Evolutionary conservation across 2,113 vertebrate species (phyloP), one percentile per base, ranked within the genome.

Genomic region (Orcinus orca): DNA sequence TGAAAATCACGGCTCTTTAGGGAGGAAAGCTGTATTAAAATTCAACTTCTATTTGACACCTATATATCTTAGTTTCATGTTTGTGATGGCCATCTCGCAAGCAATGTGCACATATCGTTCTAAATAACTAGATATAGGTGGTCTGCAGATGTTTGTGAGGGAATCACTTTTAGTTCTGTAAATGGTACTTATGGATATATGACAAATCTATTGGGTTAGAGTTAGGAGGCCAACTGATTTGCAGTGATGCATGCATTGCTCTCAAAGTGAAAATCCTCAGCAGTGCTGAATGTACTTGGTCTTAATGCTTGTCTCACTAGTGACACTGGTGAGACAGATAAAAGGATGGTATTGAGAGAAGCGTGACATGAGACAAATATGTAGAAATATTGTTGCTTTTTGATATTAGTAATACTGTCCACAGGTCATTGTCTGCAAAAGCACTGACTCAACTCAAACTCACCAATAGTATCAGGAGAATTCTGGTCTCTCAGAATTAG

Each of bases 321-420:
- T 95, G 95, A 97, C 6, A 13, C 18, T 29, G 36, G 36, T 29
- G 83, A 81, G 36, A 92, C 85, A 96, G 65, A 86, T 68, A 77
- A 87, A 70, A 90, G 36, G 65, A 82, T 79, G 67, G 50, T 70
- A 63, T 31, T 73, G 77, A 81, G 74, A 94, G n/a, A 92, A 63
- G 70, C 95, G 92, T 97, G 90, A 97, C 83, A 68, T 94, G 93
- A 94, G 89, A 97, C 60, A 80, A 77, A 95, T 91, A 74, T 58
- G 47, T 3, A 70, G 47, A 9, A 55, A 93, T 36, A 70, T 31
- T 93, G 67, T 97, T 97, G 92, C 62, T 96, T 68, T 93, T 97
- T 94, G n/a, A 88, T 76, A 77, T 47, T 97, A 87, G 81, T 70
- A 58, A 23, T 82, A 15, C 88, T 97, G 55, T 90, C 97, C 77